These are phyloP conservation scores for Isotomurus palustris DNA, from an alignment of 2,888 invertebrate species.

Conservation along the genomic window DNA sequence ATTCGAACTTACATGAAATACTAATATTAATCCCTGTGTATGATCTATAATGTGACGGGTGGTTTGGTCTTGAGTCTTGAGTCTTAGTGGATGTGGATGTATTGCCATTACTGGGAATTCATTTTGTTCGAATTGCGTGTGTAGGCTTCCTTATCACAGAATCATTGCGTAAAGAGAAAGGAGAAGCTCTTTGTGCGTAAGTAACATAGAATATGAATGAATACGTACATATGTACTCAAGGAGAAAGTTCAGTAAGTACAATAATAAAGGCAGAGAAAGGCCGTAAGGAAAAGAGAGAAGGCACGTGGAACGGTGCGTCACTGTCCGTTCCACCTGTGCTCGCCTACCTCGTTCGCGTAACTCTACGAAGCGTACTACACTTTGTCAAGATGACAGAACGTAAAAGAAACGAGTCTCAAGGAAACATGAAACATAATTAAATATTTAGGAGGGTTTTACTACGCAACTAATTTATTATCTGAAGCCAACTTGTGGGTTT, in stretches of 20 bases:
- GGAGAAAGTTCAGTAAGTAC: no score
- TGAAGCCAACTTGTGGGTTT: no score
- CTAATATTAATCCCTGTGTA: no score
- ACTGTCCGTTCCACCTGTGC: slow-evolving; percentile 7
- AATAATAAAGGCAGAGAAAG: no score
- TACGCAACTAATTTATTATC: slow-evolving; percentile 3
- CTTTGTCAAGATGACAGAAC: slow-evolving; percentile 6
- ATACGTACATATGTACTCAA: background rate
- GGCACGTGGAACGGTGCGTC: slow-evolving; percentile 4
- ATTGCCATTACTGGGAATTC: no score
- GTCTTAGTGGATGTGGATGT: no score
- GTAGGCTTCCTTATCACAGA: no score
- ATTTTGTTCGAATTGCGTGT: no score
- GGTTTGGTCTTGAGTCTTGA: no score
- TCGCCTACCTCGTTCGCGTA: background rate
- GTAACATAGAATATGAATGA: background rate
- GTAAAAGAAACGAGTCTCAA: background rate
- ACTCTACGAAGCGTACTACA: background rate
- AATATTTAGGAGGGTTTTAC: slow-evolving; percentile 9
- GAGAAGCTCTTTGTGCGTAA: background rate
- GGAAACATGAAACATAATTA: background rate
- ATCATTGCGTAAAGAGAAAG: background rate
- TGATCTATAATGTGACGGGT: no score
- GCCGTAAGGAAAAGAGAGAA: no score
- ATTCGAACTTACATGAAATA: no score